Evolutionary conservation across 2,797 vertebrate genomes (phyloP).

Genomic region (Sebastes ruberrimus): DNA sequence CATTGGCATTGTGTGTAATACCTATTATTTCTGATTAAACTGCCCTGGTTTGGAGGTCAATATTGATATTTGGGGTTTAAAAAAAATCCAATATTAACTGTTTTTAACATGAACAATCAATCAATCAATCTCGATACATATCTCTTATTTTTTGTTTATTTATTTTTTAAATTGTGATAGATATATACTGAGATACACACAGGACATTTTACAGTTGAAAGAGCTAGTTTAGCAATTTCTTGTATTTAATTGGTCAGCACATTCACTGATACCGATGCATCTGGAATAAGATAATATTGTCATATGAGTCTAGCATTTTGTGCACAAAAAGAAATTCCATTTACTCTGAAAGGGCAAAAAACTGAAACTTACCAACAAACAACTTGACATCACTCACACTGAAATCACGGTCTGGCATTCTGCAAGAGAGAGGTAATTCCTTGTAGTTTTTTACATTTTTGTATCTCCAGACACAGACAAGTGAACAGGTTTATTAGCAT

Average conservation of each 20-base stretch:
- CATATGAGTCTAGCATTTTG: not conserved
- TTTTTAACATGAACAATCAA: not conserved
- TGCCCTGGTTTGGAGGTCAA: not conserved
- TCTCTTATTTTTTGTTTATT: not conserved
- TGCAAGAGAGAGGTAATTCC: constrained; percentile 63
- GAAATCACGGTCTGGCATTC: constrained; percentile 95
- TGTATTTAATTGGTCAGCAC: not conserved
- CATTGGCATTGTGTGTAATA: not conserved
- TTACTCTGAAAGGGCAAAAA: not conserved
- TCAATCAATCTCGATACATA: not conserved
- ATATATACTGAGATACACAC: not conserved
- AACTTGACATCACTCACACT: constrained; percentile 95
- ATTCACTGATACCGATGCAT: not conserved
- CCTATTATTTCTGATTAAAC: not conserved
- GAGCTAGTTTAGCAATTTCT: not conserved
- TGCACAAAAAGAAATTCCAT: not conserved
- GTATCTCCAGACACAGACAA: not conserved
- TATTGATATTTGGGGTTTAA: not conserved
- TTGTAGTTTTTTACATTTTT: not conserved
- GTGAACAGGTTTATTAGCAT: not conserved
- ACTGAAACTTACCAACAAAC: constrained; percentile 88
- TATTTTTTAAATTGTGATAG: not conserved
- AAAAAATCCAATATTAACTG: not conserved
- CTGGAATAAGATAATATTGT: not conserved
- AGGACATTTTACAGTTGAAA: not conserved